Evolutionary conservation across 2,888 invertebrate genomes (phyloP), one percentile per base, ranked within the genome.

Genomic region (Eulithis prunata): DNA sequence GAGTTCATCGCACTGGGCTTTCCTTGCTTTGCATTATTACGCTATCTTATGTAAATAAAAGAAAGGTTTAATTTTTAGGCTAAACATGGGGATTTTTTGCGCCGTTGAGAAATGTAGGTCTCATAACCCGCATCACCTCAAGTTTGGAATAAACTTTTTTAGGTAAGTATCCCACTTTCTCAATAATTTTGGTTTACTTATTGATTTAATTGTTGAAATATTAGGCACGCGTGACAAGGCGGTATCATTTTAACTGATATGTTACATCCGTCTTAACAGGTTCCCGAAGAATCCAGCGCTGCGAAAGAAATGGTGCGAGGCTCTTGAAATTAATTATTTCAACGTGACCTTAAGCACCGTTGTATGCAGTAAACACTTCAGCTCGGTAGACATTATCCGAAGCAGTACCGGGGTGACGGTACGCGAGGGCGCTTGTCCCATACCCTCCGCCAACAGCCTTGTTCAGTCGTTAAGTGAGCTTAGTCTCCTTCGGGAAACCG

Each of bases 331-430:
- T 0, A 2, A 12, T 36, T 4, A 36, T 12, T 7, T 14, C 36
- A 12, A 8, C 6, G 43, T 59, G 52, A 60, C 28, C 4, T 32
- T 10, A 2, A 10, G 13, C 53, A 38, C 53, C 4, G 45, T 60
- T 4, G 21, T 60, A 1, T 60, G 60, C 60, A 60, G 60, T n/a
- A 54, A 60, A 32, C 60, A 60, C 36, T 60, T 60, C 21, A 14
- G 46, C n/a, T 0, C 13, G 1, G 46, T 46, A 7, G 60, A 60
- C 46, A 54, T 60, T 12, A 21, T 54, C 8, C 13, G 14, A 6
- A 46, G 14, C 45, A 5, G 7, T 4, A 12, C 4, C 13, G 10
- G 36, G 12, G 53, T 38, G 11, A 36, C 7, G 10, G 4, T 54
- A 14, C 53, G 60, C 4, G n/a, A 14, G 3, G 53, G 53, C 2